These are phyloP conservation scores for Lepus timidus DNA, from an alignment of 2,113 vertebrate genomes.

Conservation along the genomic window DNA sequence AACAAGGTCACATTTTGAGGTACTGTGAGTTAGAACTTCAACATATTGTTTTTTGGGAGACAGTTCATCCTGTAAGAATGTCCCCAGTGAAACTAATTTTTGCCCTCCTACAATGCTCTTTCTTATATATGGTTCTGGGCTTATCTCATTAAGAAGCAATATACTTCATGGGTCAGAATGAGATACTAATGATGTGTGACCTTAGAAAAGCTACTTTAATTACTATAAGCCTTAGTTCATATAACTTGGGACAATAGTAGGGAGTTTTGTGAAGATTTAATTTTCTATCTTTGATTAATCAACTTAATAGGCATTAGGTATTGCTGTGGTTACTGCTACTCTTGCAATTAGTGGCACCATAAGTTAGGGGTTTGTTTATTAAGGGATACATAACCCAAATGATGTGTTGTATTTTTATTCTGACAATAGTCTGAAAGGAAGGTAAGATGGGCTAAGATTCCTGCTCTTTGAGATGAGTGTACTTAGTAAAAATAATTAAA, in stretches of 20 bases:
- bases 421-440: background rate
- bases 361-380: background rate
- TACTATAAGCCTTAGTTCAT: background rate
- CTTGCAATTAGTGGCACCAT: background rate
- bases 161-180: background rate
- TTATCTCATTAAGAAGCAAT: background rate
- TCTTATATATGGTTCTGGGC: background rate
- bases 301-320: background rate
- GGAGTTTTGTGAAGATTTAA: background rate
- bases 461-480: background rate
- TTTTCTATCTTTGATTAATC: background rate
- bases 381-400: background rate
- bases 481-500: background rate
- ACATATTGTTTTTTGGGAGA: background rate
- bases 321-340: background rate
- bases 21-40: background rate
- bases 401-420: background rate
- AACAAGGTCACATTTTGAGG: background rate
- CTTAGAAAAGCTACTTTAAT: background rate
- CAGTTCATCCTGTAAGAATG: background rate
- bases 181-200: background rate
- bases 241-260: background rate
- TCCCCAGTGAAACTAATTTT: background rate
- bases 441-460: background rate
- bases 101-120: background rate